Conservation (phyloP, 1,140 invertebrate genomes). For the Ceratina australensis region DNA sequence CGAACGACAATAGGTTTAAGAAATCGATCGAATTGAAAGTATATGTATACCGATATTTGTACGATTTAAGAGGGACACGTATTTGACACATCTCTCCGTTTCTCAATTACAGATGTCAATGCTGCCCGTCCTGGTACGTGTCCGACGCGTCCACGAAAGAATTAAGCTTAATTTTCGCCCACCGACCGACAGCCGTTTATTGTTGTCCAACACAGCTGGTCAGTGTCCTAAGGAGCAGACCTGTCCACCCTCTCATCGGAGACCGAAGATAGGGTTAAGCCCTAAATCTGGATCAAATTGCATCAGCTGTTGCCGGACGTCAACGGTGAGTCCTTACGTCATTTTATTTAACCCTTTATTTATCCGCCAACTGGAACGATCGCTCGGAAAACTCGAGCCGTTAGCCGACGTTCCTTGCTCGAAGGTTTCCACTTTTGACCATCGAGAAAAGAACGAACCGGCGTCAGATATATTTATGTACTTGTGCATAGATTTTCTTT, state of each 20-base stretch:
- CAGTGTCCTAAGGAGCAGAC: slow-evolving; percentile 56
- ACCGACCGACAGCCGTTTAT: slow-evolving; percentile 60
- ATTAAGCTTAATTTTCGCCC: slow-evolving; percentile 61
- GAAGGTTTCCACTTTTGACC: background rate
- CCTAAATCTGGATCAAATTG: slow-evolving; percentile 65
- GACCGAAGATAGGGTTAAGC: slow-evolving; percentile 64
- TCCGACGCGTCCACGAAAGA: slow-evolving; percentile 12
- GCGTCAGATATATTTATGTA: too few species aligned
- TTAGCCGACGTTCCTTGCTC: too few species aligned
- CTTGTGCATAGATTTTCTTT: background rate
- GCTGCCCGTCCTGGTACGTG: slow-evolving; percentile 22
- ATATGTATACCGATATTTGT: background rate
- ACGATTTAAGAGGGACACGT: background rate
- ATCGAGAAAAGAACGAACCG: too few species aligned
- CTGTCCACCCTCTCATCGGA: slow-evolving; percentile 40
- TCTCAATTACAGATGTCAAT: slow-evolving; percentile 3
- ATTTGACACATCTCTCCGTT: background rate
- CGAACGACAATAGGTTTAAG: too few species aligned
- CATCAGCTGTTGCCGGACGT: slow-evolving; percentile 61
- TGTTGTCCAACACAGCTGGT: slow-evolving; percentile 73
- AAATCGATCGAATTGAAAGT: background rate
- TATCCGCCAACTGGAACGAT: background rate
- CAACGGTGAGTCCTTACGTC: slow-evolving; percentile 43
- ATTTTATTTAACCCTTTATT: slow-evolving; percentile 36
- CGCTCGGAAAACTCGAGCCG: background rate